A percentile compares a stretch with the other conserved stretches of the same genome.
Conservation (phyloP, 2,888 invertebrate species). For the Drosophila quinaria region DNA sequence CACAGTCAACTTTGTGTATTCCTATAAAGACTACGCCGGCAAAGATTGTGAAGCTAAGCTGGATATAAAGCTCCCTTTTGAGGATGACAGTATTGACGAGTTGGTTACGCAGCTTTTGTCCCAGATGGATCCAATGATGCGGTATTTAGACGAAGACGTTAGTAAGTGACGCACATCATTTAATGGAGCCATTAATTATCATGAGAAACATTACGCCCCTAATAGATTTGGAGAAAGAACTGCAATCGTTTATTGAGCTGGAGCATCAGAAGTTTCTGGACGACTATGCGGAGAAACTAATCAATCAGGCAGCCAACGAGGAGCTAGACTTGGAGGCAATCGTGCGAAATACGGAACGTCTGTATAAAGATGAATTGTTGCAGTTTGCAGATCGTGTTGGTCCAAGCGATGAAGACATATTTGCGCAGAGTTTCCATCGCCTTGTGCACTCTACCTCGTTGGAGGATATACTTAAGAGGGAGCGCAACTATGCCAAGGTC, state of each 20-base stretch:
- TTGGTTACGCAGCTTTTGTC: constrained; percentile 79
- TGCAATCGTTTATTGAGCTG: constrained; percentile 88
- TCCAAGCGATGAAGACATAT: constrained; percentile 92
- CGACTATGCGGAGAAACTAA: constrained; percentile 88
- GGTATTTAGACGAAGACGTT: constrained; percentile 82
- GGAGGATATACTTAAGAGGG: constrained; percentile 94
- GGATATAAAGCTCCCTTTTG: constrained; percentile 78
- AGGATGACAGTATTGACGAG: constrained; percentile 79
- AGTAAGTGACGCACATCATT: constrained; percentile 59
- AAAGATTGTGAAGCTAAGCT: constrained; percentile 60
- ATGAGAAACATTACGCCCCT: constrained; percentile 4
- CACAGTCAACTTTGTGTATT: constrained; percentile 76
- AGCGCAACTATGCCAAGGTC: constrained; percentile 94
- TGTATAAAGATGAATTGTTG: constrained; percentile 92
- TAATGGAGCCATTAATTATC: not conserved
- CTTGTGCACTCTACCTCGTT: constrained; percentile 94
- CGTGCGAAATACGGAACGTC: constrained; percentile 92
- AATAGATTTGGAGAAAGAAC: constrained; percentile 70
- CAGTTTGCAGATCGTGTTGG: constrained; percentile 93
- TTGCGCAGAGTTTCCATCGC: constrained; percentile 87
- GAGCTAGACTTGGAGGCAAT: constrained; percentile 90
- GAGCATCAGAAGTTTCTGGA: constrained; percentile 90
- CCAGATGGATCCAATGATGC: constrained; percentile 84
- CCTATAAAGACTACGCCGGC: constrained; percentile 81
- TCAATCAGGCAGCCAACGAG: constrained; percentile 88